Base-by-base conservation (phyloP, 2,797 vertebrate species). In the Microhierax caerulescens region DNA sequence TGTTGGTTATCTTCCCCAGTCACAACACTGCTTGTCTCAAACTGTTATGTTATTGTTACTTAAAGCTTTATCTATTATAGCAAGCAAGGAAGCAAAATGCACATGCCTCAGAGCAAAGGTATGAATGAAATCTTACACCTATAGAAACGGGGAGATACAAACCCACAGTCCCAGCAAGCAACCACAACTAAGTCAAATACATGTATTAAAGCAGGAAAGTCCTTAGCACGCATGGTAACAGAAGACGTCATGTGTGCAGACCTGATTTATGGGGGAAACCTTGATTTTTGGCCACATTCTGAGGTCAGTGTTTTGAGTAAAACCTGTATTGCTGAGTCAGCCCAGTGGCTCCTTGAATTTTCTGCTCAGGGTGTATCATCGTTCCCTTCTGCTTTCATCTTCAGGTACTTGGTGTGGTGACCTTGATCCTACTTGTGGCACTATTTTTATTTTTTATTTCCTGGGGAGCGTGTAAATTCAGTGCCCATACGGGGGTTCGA, bases 391-490 rank as follows among this genome's bases (percentile, higher is more conserved):
- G 12, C 19, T 21, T 63, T 68, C 37, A 6, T 2, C 45, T 15
- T 65, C 77, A 79, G 43, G 50, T 37, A 6, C 15, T 37, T 4
- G 12, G 25, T 19, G 75, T 32, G 13, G 53, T 0, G 0, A 7
- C 17, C 25, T 5, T 32, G 17, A 9, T 50, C 27, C 53, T 48
- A 0, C 24, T 48, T 22, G 45, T 5, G n/a, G 11, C 32, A 47
- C 47, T 21, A 5, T 16, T 41, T 15, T 41, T 30, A 19, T 43
- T 43, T 56, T 14, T 32, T 13, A 6, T 75, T 27, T 19, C 14
- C 5, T 0, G 13, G 27, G 17, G 3, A 8, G 2, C 0, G 11
- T 32, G 4, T 13, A 7, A 51, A 6, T 24, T 65, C 2, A 15
- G 18, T 51, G 82, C 7, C 41, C 6, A 0, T 4, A 27, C 1